Evolutionary conservation across 2,113 vertebrate genomes (phyloP).

Genomic region (Puntigrus tetrazona): DNA sequence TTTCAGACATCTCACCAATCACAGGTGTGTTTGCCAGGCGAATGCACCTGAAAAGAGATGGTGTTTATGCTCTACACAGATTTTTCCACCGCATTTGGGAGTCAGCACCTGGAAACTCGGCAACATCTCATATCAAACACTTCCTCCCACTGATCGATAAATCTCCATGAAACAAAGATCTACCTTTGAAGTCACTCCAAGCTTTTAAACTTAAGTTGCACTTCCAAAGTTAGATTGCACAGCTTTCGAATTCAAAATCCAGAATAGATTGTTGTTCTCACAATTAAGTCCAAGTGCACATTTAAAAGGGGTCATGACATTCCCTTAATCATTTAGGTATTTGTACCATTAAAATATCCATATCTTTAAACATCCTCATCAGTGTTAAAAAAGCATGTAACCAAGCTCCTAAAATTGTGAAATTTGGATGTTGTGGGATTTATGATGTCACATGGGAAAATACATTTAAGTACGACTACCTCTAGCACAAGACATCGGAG

Average conservation of each 20-base stretch:
- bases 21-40: background rate
- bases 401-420: background rate
- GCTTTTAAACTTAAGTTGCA: background rate
- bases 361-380: background rate
- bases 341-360: background rate
- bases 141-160: conserved; percentile 37
- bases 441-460: background rate
- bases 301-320: background rate
- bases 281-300: background rate
- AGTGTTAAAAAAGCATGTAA: background rate
- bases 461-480: background rate
- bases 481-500: background rate
- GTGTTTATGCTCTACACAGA: conserved; percentile 1
- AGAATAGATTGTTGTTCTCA: background rate
- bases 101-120: conserved; percentile 45
- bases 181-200: conserved; percentile 43
- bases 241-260: conserved; percentile 28
- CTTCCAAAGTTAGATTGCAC: conserved; percentile 39
- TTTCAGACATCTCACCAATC: background rate
- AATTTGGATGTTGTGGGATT: background rate
- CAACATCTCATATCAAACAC: conserved; percentile 11
- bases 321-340: background rate
- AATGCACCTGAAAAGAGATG: background rate
- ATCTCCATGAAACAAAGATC: conserved; percentile 10
- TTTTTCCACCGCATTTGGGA: background rate